These are phyloP conservation scores for Pseudomugil gertrudae DNA, from an alignment of 2,797 vertebrate genomes.

Conservation along the genomic window DNA sequence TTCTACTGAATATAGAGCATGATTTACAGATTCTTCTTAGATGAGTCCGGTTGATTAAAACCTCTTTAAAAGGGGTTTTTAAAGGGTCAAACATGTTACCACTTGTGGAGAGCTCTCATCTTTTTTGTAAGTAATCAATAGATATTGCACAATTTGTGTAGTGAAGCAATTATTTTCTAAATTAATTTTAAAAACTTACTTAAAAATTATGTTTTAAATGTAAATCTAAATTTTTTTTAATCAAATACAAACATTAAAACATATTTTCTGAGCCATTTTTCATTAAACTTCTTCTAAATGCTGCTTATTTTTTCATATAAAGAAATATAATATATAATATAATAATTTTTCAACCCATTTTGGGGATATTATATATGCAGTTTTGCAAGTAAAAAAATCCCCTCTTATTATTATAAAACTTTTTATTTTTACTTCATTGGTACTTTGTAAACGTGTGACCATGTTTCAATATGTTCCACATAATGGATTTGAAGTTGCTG, in stretches of 20 bases:
- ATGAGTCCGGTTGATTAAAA: conserved; percentile 10
- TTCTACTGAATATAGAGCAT: conserved; percentile 18
- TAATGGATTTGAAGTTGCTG: background rate
- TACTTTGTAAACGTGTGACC: background rate
- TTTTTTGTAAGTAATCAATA: background rate
- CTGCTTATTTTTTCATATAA: background rate
- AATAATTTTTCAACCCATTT: too few relatives aligned
- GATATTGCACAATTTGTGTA: background rate
- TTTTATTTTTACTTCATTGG: background rate
- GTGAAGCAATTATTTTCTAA: background rate
- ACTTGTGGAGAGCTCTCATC: too few relatives aligned
- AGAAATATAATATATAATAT: too few relatives aligned
- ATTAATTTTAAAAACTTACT: background rate
- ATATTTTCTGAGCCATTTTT: background rate
- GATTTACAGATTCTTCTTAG: conserved; percentile 24
- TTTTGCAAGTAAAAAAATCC: too few relatives aligned
- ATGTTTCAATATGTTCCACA: background rate
- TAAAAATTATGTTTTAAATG: background rate
- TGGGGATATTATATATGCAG: too few relatives aligned
- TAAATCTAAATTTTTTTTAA: background rate
- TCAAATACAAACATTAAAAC: background rate
- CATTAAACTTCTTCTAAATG: background rate
- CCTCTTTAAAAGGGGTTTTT: conserved; percentile 16
- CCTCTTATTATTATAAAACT: too few relatives aligned
- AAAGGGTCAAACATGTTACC: background rate